phyloP scores from a whole-genome alignment of 2,113 vertebrate genomes.

The Dermatemys mawii region DNA sequence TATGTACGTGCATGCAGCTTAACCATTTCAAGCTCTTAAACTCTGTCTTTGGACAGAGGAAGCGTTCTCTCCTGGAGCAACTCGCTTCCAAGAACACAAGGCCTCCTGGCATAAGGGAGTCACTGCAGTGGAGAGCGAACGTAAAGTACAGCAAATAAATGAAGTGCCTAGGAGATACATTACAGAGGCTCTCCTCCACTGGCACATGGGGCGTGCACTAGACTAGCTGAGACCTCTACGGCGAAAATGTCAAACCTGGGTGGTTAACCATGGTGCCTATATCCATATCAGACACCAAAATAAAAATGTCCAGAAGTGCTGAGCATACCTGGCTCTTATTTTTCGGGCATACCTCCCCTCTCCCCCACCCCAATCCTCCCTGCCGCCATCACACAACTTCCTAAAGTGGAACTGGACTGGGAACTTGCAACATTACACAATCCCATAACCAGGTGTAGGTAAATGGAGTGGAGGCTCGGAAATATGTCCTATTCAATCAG shows the following conservation, averaged over 20 bases:
- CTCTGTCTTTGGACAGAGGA: accelerated
- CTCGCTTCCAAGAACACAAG: neutral
- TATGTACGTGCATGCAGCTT: neutral
- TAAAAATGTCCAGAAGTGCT: accelerated
- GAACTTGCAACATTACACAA: accelerated
- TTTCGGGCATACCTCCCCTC: neutral
- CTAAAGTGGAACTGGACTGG: accelerated
- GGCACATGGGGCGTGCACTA: accelerated
- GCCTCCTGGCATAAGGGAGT: accelerated
- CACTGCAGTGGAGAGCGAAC: accelerated
- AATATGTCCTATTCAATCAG: neutral
- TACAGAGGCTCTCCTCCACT: accelerated
- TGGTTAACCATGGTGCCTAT: accelerated
- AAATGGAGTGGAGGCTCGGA: accelerated
- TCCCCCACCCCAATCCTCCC: neutral
- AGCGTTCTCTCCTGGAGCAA: neutral
- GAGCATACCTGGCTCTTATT: neutral
- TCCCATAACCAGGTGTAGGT: accelerated
- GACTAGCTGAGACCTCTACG: accelerated
- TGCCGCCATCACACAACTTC: neutral
- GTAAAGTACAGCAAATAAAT: neutral
- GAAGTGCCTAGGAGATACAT: accelerated
- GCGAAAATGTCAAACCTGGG: accelerated
- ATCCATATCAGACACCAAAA: neutral
- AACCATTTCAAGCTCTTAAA: neutral